Base-by-base conservation (phyloP, 2,113 vertebrate species). In the Petromus typicus region DNA sequence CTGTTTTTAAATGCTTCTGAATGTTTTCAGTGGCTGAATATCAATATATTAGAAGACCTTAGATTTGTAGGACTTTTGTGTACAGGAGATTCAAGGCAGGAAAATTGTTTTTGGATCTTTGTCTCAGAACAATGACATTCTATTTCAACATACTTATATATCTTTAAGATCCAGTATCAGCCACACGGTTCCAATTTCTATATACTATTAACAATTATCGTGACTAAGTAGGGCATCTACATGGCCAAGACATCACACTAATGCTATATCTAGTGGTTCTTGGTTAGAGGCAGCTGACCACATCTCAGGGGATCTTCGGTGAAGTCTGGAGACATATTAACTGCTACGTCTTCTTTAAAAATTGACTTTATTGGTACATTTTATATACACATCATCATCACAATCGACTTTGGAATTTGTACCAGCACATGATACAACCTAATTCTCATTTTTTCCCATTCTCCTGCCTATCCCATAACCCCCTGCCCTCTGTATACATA, bases 91-190 rank as follows among this genome's bases (percentile, higher is more conserved):
- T 18, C 6, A 37, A 87, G 30, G 8, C 43, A 90, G 37, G 23
- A 81, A 91, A 86, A 34, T 8, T 7, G 25, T 86, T 96, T 91
- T 89, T 32, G 67, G 34, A 9, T 69, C 88, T 48, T 83, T 69
- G 8, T 92, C 23, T 73, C 43, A 81, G 40, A 48, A 66, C n/a
- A 51, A 34, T 37, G 90, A 92, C n/a, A n/a, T n/a, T n/a, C n/a
- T n/a, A n/a, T n/a, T 85, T 82, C 87, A 95, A 71, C 59, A 78
- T 88, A 40, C 13, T 82, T 86, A 37, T 45, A n/a, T 10, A 63
- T 54, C 57, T 84, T 95, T 69, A 94, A 80, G 57, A 23, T 87
- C 86, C 10, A 32, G 20, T 32, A 17, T 80, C 40, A 67, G 40
- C 87, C 94, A 91, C 27, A 59, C 6, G 81, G 45, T 54, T 91